These are phyloP conservation scores for Miichthys miiuy DNA, from an alignment of 2,797 vertebrate genomes.

Conservation along the genomic window DNA sequence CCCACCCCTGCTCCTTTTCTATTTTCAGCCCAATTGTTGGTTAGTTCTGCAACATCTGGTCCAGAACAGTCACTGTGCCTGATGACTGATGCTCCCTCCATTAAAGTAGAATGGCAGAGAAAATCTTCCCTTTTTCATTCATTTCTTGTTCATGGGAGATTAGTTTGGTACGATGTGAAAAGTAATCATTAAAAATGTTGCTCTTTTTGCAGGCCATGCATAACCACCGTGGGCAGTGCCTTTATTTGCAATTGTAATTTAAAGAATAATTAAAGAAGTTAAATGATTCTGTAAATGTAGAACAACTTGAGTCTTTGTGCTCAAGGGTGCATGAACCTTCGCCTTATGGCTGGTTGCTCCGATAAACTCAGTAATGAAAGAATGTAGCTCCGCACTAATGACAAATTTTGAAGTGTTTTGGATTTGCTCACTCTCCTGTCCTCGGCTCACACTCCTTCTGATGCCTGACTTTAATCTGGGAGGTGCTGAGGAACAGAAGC, in stretches of 20 bases:
- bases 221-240: conserved; percentile 67
- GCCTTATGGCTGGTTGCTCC: conserved; percentile 78
- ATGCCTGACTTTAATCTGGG: conserved; percentile 51
- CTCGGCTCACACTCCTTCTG: conserved; percentile 30
- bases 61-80: conserved; percentile 82
- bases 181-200: conserved; percentile 87
- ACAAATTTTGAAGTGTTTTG: conserved; percentile 76
- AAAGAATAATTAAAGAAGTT: conserved; percentile 86
- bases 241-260: conserved; percentile 85
- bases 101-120: conserved; percentile 69
- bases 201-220: conserved; percentile 83
- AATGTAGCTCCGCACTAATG: conserved; percentile 75
- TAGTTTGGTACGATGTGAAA: conserved; percentile 77
- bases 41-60: conserved; percentile 98
- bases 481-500: conserved; percentile 1
- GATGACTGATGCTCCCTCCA: conserved; percentile 70
- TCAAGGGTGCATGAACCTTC: conserved; percentile 81
- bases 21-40: conserved; percentile 89
- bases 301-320: conserved; percentile 83
- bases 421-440: conserved; percentile 63
- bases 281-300: conserved; percentile 84
- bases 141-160: conserved; percentile 78
- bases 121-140: conserved; percentile 75
- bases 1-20: conserved; percentile 72
- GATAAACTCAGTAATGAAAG: conserved; percentile 82